Evolutionary conservation across 2,888 invertebrate species (phyloP), one percentile per base, ranked within the genome.

Genomic region (Phalera bucephala): DNA sequence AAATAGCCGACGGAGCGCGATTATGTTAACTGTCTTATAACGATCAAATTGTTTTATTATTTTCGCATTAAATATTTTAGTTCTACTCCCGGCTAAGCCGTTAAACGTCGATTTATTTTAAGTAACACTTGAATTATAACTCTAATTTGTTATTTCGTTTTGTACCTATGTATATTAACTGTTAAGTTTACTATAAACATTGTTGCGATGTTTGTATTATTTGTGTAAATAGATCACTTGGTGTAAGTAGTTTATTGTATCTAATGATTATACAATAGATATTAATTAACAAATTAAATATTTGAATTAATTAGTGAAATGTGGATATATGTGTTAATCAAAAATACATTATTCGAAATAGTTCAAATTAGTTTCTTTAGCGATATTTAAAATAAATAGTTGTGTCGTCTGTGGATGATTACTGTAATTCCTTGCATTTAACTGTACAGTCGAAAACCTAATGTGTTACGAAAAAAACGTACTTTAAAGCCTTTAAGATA

Each of bases 191-290:
- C 53, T 71, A 61, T 68, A 52, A 69, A 78, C 77, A 81, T 85
- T 80, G 86, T 88, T 89, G 60, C 63, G 65, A 80, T 79, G 78
- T 87, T 82, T 86, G 82, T 87, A 87, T 82, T 86, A 85, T 85
- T 82, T 80, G 72, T 88, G 87, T 88, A 87, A 73, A 88, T 87
- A 88, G 60, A 52, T 62, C 42, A 36, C 31, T 64, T 60, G 59
- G 36, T 68, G 27, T 80, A 81, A 77, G 75, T 85, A 80, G 72
- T 68, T 47, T 75, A 79, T 76, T 78, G 68, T 76, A 80, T 62
- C 53, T 69, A 64, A 44, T 32, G 9, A 17, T 28, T 28, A 28
- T 28, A 28, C 15, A 28, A 8, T 27, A 28, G 15, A 6, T 15
- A 28, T 19, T 27, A 19, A 59, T 17, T 40, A 36, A 45, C 35